Evolutionary conservation across 2,113 vertebrate genomes (phyloP).

Genomic region (Otis tarda): DNA sequence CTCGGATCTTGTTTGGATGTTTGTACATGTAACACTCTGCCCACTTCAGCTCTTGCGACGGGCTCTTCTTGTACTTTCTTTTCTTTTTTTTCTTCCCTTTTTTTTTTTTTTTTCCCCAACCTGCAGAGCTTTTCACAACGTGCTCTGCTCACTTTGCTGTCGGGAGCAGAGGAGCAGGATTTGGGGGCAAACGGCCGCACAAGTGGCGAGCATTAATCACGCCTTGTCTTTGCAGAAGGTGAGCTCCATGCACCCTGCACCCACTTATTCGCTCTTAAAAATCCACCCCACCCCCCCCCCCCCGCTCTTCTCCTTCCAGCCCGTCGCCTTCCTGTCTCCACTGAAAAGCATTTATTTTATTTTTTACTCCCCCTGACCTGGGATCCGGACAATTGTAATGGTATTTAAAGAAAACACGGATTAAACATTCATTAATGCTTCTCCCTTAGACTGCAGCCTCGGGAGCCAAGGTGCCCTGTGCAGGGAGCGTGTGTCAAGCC

Average conservation of each 20-base stretch:
- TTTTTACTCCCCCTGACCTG: not conserved
- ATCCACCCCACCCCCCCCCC: not conserved
- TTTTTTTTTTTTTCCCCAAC: not conserved
- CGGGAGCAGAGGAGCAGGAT: not conserved
- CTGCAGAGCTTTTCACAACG: not conserved
- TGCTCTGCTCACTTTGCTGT: not conserved
- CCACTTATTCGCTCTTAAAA: conserved; percentile 42
- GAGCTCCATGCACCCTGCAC: not conserved
- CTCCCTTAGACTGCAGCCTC: not conserved
- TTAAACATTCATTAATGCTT: conserved; percentile 39
- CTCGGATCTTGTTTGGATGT: conserved; percentile 54
- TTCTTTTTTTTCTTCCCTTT: not conserved
- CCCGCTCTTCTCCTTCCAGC: not conserved
- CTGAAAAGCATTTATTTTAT: not conserved
- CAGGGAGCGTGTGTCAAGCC: not conserved
- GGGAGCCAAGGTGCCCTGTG: not conserved
- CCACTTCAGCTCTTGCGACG: conserved; percentile 36
- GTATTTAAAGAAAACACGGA: conserved; percentile 58
- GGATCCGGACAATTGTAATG: conserved; percentile 38
- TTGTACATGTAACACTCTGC: conserved; percentile 61
- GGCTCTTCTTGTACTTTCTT: not conserved
- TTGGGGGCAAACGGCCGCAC: not conserved
- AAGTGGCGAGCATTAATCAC: conserved; percentile 33
- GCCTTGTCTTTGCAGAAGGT: conserved; percentile 41
- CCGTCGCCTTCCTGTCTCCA: conserved; percentile 53